phyloP scores from a whole-genome alignment of 1,140 invertebrate genomes.

The Dicyema japonicum region DNA sequence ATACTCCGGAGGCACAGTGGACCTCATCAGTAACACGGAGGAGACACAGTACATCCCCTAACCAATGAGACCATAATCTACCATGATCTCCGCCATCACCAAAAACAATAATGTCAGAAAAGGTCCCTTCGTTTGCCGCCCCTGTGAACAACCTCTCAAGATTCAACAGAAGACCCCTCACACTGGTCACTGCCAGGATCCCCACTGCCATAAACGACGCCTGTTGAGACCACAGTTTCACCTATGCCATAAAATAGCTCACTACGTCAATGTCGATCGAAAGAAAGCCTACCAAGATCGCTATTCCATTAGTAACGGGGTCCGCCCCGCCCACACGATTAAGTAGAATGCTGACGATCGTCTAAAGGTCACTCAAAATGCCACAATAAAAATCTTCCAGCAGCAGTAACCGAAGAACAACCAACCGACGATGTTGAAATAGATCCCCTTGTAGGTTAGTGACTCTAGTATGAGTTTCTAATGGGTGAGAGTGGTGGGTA shows the following conservation, averaged over 20 bases:
- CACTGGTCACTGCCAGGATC: conserved; percentile 86
- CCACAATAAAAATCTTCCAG: conserved; percentile 78
- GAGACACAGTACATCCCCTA: conserved; percentile 98
- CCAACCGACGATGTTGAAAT: conserved; percentile 89
- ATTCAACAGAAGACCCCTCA: conserved; percentile 64
- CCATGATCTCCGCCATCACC: conserved; percentile 82
- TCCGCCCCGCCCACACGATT: conserved; percentile 90
- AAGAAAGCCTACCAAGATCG: conserved; percentile 82
- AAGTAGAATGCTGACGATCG: conserved; percentile 65
- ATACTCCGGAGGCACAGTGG: conserved; percentile 97
- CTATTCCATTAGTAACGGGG: conserved; percentile 71
- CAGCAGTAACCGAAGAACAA: conserved; percentile 92
- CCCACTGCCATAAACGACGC: conserved; percentile 82
- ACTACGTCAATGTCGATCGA: conserved; percentile 81
- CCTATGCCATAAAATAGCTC: too few relatives aligned
- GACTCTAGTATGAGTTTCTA: neutral
- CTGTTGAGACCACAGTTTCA: conserved; percentile 87
- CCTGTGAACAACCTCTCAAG: conserved; percentile 99
- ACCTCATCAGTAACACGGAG: conserved; percentile 72
- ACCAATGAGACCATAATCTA: conserved; percentile 16
- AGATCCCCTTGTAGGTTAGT: conserved; percentile 57
- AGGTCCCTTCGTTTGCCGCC: conserved; percentile 92
- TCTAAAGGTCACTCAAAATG: conserved; percentile 27
- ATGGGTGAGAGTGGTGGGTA: too few relatives aligned
- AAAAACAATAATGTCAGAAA: conserved; percentile 89